Evolutionary conservation across 2,113 vertebrate genomes (phyloP), one percentile per base, ranked within the genome.

Genomic region (Microtus montanus): DNA sequence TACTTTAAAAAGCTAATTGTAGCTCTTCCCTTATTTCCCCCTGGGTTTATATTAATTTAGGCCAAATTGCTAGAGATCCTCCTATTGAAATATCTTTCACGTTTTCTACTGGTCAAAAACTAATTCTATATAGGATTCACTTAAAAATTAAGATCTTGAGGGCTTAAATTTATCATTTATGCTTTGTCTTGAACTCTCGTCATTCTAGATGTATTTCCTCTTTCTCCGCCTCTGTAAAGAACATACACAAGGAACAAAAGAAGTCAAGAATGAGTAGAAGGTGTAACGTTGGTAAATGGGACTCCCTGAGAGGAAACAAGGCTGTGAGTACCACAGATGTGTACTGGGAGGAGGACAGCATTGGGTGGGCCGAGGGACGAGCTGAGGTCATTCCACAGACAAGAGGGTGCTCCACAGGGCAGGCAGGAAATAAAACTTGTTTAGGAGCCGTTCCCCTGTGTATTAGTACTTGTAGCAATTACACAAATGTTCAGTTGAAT

Each of bases 151-250:
- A 90, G 66, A 26, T 71, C 17, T 85, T 85, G 33, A 87, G 93
- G 30, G 11, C 20, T 71, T 88, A 92, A 54, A 5, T 24, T 38
- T 88, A 64, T 26, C 19, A 68, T 79, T 89, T 86, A 20, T 1
- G 75, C 7, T 93, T 95, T 88, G 19, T 91, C 78, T 85, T 96
- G 58, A 94, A 91, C 87, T 83, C 14, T 83, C 92, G 2, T 80
- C 79, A 66, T 15, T 1, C 64, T 87, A 9, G 26, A 15, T 54
- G 8, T 6, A 70, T 74, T 95, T 93, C 52, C 47, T 94, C 24
- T 90, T 80, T 63, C n/a, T 94, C 4, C 3, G 54, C 49, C 79
- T 38, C 28, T 49, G 0, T 24, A 84, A 35, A 71, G 22, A 90
- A 93, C 19, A 13, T 73, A 90, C 17, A 12, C 49, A 66, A 52